Conservation (phyloP, 2,113 vertebrate species). For the Phocoena sinus region DNA sequence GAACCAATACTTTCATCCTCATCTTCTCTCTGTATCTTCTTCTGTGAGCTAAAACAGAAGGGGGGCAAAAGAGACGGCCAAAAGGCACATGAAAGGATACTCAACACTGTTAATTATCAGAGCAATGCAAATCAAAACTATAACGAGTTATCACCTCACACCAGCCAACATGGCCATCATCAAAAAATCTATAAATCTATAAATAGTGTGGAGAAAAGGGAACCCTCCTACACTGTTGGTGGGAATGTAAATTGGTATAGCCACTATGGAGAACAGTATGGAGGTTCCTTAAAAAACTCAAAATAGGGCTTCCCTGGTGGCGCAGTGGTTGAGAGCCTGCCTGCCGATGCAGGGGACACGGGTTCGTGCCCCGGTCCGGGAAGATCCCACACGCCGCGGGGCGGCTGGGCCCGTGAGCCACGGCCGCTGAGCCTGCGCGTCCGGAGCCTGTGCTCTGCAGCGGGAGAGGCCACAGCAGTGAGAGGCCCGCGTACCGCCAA, state of each 20-base stretch:
- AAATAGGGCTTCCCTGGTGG: neutral
- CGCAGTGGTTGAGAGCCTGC: no score
- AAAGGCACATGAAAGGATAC: neutral
- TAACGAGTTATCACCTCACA: neutral
- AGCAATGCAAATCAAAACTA: neutral
- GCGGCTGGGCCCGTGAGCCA: no score
- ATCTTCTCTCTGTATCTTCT: neutral
- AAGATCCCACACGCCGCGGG: no score
- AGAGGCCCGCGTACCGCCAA: no score
- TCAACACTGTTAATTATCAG: fast-evolving
- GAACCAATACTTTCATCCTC: neutral
- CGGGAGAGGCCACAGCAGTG: no score
- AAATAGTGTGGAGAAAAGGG: no score
- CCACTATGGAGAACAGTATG: neutral
- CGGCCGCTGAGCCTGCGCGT: no score
- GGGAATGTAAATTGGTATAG: no score
- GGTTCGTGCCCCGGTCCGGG: no score
- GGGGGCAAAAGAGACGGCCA: neutral
- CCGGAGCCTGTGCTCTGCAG: no score
- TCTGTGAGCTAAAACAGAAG: neutral
- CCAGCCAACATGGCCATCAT: neutral
- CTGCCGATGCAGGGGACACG: no score
- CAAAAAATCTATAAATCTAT: neutral
- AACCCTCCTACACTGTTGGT: no score
- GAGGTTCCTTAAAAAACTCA: neutral